phyloP scores from a whole-genome alignment of 2,113 vertebrate genomes.

The Caretta caretta region DNA sequence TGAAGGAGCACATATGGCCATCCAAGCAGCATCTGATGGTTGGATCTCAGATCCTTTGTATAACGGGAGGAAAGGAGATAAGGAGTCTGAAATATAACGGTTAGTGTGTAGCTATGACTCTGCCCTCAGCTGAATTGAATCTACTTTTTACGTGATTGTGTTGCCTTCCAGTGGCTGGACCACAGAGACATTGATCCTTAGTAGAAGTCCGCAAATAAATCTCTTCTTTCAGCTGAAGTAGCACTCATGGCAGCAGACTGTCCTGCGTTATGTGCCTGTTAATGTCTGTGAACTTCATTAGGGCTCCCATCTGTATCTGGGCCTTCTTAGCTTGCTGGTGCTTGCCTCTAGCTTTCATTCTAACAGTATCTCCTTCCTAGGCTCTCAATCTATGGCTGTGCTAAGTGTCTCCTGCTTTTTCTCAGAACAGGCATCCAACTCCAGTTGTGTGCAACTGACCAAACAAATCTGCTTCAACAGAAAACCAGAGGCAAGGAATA shows the following conservation, averaged over 20 bases:
- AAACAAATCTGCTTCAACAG: background rate
- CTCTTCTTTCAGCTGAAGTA: rapidly evolving
- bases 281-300: background rate
- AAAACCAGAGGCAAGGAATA: background rate
- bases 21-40: background rate
- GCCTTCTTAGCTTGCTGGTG: background rate
- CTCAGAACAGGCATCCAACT: background rate
- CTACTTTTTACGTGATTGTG: background rate
- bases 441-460: background rate
- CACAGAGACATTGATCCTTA: background rate
- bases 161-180: conserved; percentile 65
- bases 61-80: background rate
- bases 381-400: background rate
- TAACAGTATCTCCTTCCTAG: too few relatives aligned
- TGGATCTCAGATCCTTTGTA: background rate
- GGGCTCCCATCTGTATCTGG: background rate
- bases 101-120: rapidly evolving
- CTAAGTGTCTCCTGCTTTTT: background rate
- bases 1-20: background rate
- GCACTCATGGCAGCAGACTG: background rate
- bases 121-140: rapidly evolving
- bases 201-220: background rate
- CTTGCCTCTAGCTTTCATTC: background rate
- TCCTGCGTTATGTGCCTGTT: background rate
- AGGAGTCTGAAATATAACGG: background rate